Evolutionary conservation across 2,888 invertebrate genomes (phyloP), one percentile per base, ranked within the genome.

Genomic region (Drosophila setosimentum): DNA sequence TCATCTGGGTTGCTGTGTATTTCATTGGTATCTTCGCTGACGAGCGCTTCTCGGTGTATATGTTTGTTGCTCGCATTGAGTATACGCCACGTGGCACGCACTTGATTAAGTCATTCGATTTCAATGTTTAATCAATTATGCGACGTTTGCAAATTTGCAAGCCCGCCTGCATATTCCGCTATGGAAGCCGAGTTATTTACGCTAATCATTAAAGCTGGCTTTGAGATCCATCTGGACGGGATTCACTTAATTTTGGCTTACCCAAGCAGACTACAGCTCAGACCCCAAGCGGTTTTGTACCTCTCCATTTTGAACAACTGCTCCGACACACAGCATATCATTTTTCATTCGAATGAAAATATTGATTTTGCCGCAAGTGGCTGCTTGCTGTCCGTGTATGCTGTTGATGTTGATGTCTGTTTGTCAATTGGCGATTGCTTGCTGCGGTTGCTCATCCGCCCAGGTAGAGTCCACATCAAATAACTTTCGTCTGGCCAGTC

Each of bases 311-410:
- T 33, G 80, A 67, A 80, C 76, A 77, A 77, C 68, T 68, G 59
- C 61, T 78, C 48, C 78, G 63, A 76, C 72, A 67, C 59, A 58
- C 65, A 62, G 74, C 76, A 72, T 85, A 83, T 85, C 85, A 89
- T 89, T 89, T 91, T 89, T 91, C 90, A 89, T 91, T 90, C 69
- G 75, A 78, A 84, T 91, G 90, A 89, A 89, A 90, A 91, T 89
- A 89, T 89, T 89, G 89, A 89, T 89, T 89, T 90, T 81, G 68
- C 49, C 78, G 29, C 60, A 60, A 57, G 62, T 66, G 50, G 60
- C 33, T 27, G 21, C 42, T 21, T 13, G 21, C 11, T 11, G 21
- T 30, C 30, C 24, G 50, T 37, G 68, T 74, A 71, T 62, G 64
- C 32, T 73, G 61, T 13, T 75, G 90, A 75, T 83, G 89, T 74